phyloP scores from a whole-genome alignment of 1,140 invertebrate species.

The Microplitis demolitor region DNA sequence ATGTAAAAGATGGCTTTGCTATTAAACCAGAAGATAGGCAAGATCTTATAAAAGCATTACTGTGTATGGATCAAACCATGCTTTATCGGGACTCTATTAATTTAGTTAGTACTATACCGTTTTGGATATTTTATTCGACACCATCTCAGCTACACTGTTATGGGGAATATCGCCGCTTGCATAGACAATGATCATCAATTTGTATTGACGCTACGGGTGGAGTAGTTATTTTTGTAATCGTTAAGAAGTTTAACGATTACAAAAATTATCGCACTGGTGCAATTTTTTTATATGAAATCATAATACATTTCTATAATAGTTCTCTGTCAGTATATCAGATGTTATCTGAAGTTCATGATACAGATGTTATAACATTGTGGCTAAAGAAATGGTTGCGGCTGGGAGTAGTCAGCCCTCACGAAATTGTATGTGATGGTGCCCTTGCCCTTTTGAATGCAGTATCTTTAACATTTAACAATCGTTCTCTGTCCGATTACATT shows the following conservation, averaged over 20 bases:
- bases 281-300: background rate
- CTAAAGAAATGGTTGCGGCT: background rate
- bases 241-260: background rate
- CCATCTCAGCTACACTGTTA: background rate
- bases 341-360: background rate
- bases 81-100: background rate
- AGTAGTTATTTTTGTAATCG: no score
- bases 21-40: background rate
- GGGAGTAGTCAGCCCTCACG: background rate
- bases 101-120: background rate
- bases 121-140: background rate
- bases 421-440: background rate
- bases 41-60: background rate
- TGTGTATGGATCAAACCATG: background rate
- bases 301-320: background rate
- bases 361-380: background rate
- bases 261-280: background rate
- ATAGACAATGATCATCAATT: background rate
- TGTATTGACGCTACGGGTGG: background rate
- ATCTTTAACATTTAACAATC: background rate
- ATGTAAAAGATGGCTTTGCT: background rate
- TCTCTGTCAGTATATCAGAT: background rate
- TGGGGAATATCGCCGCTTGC: background rate
- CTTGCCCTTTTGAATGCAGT: background rate
- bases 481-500: background rate